phyloP scores from a whole-genome alignment of 2,113 vertebrate species.

The Phyllostomus discolor region DNA sequence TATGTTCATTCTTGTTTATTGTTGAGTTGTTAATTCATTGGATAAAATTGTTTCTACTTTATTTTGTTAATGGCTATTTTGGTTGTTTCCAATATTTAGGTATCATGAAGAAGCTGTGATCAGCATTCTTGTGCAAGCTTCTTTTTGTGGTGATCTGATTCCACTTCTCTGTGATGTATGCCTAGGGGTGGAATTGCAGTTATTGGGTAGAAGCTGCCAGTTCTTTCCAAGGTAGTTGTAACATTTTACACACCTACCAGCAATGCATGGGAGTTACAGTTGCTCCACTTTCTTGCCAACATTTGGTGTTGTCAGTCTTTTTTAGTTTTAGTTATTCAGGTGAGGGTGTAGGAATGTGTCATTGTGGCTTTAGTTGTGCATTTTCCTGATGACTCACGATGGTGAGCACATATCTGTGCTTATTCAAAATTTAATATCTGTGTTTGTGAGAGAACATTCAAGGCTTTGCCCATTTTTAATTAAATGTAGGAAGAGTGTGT shows the following conservation, averaged over 20 bases:
- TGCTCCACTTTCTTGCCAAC: neutral
- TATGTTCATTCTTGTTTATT: neutral
- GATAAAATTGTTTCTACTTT: neutral
- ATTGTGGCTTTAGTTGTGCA: neutral
- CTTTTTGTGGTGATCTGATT: neutral
- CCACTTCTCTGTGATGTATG: neutral
- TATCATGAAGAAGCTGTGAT: neutral
- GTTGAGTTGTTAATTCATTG: neutral
- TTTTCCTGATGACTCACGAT: neutral
- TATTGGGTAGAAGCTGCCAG: neutral
- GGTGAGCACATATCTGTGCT: neutral
- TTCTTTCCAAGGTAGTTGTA: neutral
- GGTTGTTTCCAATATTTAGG: neutral
- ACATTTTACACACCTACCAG: neutral
- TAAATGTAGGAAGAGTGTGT: neutral
- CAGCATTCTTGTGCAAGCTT: neutral
- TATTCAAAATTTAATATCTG: neutral
- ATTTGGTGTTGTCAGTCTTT: neutral
- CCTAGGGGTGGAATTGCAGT: neutral
- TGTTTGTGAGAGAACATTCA: neutral
- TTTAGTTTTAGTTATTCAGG: neutral
- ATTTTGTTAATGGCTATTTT: neutral
- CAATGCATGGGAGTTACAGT: neutral
- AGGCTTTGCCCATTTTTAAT: neutral
- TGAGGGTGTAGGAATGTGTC: rapidly evolving